A percentile compares a stretch with the other conserved stretches of the same genome.
These are phyloP conservation scores for Drosophila leonis DNA, from an alignment of 2,888 invertebrate genomes.

Conservation along the genomic window DNA sequence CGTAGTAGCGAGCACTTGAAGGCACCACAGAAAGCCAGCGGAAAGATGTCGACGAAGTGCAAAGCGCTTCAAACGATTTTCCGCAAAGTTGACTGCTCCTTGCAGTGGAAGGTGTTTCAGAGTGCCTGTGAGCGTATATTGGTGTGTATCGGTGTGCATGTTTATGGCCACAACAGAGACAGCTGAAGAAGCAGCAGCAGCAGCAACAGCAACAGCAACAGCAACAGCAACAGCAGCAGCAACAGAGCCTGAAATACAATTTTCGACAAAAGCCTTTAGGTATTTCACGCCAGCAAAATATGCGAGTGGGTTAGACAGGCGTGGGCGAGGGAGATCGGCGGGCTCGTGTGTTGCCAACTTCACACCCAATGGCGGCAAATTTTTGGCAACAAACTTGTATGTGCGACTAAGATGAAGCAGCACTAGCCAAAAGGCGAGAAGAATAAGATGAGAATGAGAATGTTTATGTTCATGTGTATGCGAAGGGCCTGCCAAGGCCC, in stretches of 20 bases:
- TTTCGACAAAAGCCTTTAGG: constrained; percentile 76
- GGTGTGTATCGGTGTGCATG: constrained; percentile 51
- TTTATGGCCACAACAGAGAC: constrained; percentile 72
- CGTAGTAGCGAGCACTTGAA: constrained; percentile 45
- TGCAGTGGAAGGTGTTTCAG: constrained; percentile 77
- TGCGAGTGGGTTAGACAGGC: constrained; percentile 62
- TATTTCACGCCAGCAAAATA: constrained; percentile 79
- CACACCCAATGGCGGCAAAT: constrained; percentile 81
- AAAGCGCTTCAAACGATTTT: constrained; percentile 81
- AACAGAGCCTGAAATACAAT: constrained; percentile 73
- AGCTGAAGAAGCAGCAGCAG: constrained; percentile 31
- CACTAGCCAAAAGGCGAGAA: constrained; percentile 31
- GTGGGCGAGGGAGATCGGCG: constrained; percentile 44
- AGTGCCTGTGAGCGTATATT: constrained; percentile 45
- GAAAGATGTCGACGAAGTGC: constrained; percentile 79
- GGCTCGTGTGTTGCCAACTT: constrained; percentile 68
- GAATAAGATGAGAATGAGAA: constrained; percentile 31
- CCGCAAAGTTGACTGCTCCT: constrained; percentile 79
- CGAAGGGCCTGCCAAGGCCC: constrained; percentile 25
- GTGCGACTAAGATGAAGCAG: constrained; percentile 38
- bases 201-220: constrained; percentile 24
- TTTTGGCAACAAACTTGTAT: constrained; percentile 78
- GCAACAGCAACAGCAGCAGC: constrained; percentile 33
- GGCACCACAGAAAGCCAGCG: constrained; percentile 56
- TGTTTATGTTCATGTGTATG: constrained; percentile 29